Base-by-base conservation (phyloP, 2,888 invertebrate species). In the Drosophila monieri region DNA sequence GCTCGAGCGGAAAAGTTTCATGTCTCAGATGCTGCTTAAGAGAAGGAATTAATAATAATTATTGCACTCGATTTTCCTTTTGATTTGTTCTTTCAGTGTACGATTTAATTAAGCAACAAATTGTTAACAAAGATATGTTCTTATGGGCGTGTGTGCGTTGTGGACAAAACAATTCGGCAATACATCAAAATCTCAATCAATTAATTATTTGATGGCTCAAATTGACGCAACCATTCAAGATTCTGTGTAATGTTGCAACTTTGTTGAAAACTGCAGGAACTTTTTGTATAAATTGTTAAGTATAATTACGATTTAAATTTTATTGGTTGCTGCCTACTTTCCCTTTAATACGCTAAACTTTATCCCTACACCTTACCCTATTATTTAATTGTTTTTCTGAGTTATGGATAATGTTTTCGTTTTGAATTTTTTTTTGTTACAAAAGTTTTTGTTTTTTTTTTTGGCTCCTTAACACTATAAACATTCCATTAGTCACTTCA, bases 231-330 rank as follows among this genome's bases (percentile, higher is more conserved):
- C 43, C 43, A 21, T 15, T 32, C 39, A 18, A 51, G 56, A 66
- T 67, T 65, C 54, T 59, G 64, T 64, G 48, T 76, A 53, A 65
- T 66, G 71, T 77, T 80, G 84, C 78, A 79, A 78, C 76, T 80
- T 77, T 73, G 71, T 72, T 84, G 65, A 79, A 77, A 79, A 84
- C 81, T 86, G 84, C 87, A 85, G 87, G 84, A 85, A 85, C 84
- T 85, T 81, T 35, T 75, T 78, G 56, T 68, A 62, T 68, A 62
- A 73, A 68, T 62, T 58, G 57, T 58, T 52, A 54, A 41, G 35
- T 70, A 44, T 61, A 71, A 58, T 69, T 64, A 61, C 32, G 37
- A 4, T 73, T 72, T 55, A 68, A 48, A n/a, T 44, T 44, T 62
- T 67, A 48, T 46, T 68, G 54, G 44, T 44, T 77, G 60, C 64